Evolutionary conservation across 1,140 invertebrate species (phyloP), one percentile per base, ranked within the genome.

Genomic region (Neotoxoptera formosana): DNA sequence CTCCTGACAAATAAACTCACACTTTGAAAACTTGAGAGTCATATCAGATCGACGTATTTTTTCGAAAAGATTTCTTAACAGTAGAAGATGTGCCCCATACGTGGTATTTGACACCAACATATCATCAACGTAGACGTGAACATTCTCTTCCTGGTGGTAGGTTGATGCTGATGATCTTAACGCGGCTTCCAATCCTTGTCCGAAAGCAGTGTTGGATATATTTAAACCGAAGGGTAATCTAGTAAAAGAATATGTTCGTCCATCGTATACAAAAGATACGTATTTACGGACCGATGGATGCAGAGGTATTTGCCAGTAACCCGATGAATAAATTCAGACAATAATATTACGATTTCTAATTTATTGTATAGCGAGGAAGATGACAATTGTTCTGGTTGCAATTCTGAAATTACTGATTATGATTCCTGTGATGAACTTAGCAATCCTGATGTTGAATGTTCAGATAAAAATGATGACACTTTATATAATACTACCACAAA

Each of bases 161-260:
- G 14, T 81, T 36, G 76, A 34, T 34, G n/a, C 76, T 34, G 14
- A 8, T 20, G 76, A 36, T 34, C 36, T 81, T 6, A 81, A 81
- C n/a, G 76, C 76, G n/a, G 76, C 76, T 81, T 81, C 76, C 20
- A 81, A 14, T 8, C 89, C 53, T 60, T 90, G 41, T 41, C 53
- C 48, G 9, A 90, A 90, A 7, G 48, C 89, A 41, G 89, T 56
- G 36, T 90, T 56, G 23, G 89, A 90, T 0, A 90, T 90, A 11
- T 90, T 90, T 14, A 90, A 56, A 11, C 89, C 89, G 41, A 90
- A 90, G 3, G 89, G 89, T 25, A 90, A 11, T 2, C 48, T 14
- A 25, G 17, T 60, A 60, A n/a, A n/a, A n/a, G n/a, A n/a, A n/a
- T n/a, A n/a, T n/a, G n/a, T n/a, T n/a, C n/a, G n/a, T n/a, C n/a